Evolutionary conservation across 2,113 vertebrate genomes (phyloP).

Genomic region (Potamarius usumacintae): DNA sequence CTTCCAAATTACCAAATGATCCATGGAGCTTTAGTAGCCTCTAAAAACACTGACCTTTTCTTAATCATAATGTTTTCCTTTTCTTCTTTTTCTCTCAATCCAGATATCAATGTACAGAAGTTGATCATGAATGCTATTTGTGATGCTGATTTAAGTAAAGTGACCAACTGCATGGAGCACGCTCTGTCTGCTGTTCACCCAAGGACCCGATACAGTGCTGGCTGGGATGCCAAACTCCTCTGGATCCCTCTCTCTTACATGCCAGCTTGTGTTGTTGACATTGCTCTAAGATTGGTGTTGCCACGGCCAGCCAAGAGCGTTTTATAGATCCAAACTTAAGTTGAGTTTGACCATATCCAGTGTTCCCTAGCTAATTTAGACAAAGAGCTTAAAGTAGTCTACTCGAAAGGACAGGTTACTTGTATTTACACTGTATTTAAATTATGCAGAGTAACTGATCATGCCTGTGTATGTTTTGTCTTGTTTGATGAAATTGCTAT

Average conservation of each 20-base stretch:
- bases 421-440: conserved; percentile 13
- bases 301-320: conserved; percentile 78
- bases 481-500: not conserved
- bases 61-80: not conserved
- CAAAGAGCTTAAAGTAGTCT: not conserved
- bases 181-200: conserved; percentile 81
- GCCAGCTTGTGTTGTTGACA: conserved; percentile 82
- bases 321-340: conserved; percentile 48
- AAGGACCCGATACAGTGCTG: conserved; percentile 86
- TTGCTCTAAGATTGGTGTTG: conserved; percentile 77
- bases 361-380: not conserved
- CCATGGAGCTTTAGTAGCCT: not conserved
- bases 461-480: not conserved
- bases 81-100: not conserved
- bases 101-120: conserved; percentile 82
- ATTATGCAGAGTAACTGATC: not conserved
- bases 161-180: conserved; percentile 86
- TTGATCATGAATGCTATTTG: conserved; percentile 82
- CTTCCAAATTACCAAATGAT: not conserved
- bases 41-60: not conserved
- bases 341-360: not conserved
- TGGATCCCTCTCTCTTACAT: conserved; percentile 93
- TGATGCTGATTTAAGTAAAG: conserved; percentile 85
- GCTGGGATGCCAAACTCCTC: conserved; percentile 92
- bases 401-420: not conserved